Evolutionary conservation across 30 jellyfish, hydroid and myxozoan species (phyloP).

Genomic region (Turritopsis dohrnii): DNA sequence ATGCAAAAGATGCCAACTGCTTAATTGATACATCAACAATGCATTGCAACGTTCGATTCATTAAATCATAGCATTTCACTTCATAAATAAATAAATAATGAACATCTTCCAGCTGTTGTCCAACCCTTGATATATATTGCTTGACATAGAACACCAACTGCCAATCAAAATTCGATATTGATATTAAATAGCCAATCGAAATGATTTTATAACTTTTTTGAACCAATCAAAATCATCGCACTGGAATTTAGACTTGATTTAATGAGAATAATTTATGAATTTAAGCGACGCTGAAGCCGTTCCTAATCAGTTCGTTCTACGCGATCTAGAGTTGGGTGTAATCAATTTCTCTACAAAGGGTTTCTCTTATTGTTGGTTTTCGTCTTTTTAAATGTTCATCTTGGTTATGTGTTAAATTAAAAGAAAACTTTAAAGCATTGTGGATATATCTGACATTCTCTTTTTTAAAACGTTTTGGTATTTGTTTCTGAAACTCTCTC

Average conservation of each 20-base stretch:
- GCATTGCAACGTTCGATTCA: background rate
- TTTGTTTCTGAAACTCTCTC: background rate
- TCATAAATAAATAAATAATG: background rate
- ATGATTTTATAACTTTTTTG: background rate
- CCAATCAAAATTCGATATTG: background rate
- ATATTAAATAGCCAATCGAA: background rate
- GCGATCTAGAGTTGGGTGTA: constrained; percentile 6
- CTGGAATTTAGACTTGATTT: background rate
- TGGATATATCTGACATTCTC: background rate
- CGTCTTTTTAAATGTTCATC: background rate
- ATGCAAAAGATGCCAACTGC: background rate
- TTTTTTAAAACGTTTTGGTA: background rate
- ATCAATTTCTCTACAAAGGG: background rate
- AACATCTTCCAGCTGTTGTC: constrained; percentile 3
- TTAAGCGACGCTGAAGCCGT: constrained; percentile 19
- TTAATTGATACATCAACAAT: background rate
- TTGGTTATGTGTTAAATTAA: constrained; percentile 4
- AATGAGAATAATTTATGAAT: constrained; percentile 1
- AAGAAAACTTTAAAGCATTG: background rate
- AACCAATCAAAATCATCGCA: background rate
- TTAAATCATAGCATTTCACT: background rate
- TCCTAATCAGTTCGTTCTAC: constrained; percentile 12
- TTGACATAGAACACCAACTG: background rate
- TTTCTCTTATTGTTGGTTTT: background rate
- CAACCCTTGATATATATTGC: constrained; percentile 1